Evolutionary conservation across 1,140 invertebrate species (phyloP).

Genomic region (Dryas iulia): DNA sequence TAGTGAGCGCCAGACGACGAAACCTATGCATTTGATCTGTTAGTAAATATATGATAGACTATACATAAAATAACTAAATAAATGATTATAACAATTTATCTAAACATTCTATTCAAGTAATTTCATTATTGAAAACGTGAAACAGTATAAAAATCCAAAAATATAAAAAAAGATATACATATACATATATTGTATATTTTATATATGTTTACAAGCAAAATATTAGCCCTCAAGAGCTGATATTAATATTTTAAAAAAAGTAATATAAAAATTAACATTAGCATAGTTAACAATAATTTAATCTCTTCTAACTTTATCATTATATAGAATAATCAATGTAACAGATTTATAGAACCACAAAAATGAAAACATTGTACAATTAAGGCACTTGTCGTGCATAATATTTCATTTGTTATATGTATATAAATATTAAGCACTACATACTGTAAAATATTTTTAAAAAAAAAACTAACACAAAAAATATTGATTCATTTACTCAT

Average conservation of each 20-base stretch:
- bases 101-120: slow-evolving; percentile 9
- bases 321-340: slow-evolving; percentile 66
- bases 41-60: background rate
- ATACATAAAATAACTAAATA: background rate
- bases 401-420: slow-evolving; percentile 64
- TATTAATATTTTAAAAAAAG: slow-evolving; percentile 47
- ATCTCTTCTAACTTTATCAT: slow-evolving; percentile 75
- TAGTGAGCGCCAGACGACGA: background rate
- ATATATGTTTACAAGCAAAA: background rate
- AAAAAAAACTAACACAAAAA: slow-evolving; percentile 47
- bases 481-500: slow-evolving; percentile 54
- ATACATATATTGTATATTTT: background rate
- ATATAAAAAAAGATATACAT: too few relatives aligned
- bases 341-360: slow-evolving; percentile 74
- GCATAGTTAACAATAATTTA: slow-evolving; percentile 79
- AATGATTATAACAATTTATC: background rate
- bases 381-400: slow-evolving; percentile 75
- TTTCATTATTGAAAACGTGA: background rate
- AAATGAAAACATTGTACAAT: slow-evolving; percentile 70
- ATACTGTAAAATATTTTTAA: slow-evolving; percentile 55
- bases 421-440: slow-evolving; percentile 73
- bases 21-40: background rate
- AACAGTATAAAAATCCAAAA: background rate
- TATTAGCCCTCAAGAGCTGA: slow-evolving; percentile 18
- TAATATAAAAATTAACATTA: slow-evolving; percentile 72